Conservation (phyloP, 2,113 vertebrate genomes). For the Alosa alosa region DNA sequence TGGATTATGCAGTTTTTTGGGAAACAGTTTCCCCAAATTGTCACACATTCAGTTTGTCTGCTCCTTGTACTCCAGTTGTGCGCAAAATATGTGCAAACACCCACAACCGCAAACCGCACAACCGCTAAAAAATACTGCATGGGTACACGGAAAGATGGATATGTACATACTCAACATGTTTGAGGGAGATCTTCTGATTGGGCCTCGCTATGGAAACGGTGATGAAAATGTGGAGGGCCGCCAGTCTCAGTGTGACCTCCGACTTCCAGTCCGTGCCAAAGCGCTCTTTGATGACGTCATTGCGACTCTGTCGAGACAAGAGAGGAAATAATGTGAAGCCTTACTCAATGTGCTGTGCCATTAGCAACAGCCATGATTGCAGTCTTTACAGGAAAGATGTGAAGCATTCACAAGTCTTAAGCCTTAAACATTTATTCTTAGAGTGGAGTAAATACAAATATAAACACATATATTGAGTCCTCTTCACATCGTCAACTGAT, state of each 20-base stretch:
- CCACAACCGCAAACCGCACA: background rate
- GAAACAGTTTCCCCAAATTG: background rate
- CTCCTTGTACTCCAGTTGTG: background rate
- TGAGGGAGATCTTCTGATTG: constrained; percentile 97
- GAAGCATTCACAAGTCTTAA: background rate
- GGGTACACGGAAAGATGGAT: background rate
- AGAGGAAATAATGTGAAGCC: background rate
- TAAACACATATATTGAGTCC: background rate
- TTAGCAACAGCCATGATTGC: background rate
- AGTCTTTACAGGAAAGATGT: background rate
- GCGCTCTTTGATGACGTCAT: constrained; percentile 95
- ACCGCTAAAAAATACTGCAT: background rate
- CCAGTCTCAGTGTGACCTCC: constrained; percentile 86
- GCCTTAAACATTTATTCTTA: background rate
- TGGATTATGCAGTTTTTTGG: background rate
- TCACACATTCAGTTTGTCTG: background rate
- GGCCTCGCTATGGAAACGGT: constrained; percentile 92
- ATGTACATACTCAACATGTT: constrained; percentile 86
- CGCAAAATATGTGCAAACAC: background rate
- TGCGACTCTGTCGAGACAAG: constrained; percentile 80
- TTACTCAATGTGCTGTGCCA: background rate
- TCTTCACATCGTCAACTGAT: background rate
- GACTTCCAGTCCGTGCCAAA: constrained; percentile 91
- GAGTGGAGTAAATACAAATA: background rate
- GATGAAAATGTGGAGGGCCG: constrained; percentile 96